Evolutionary conservation across 2,113 vertebrate genomes (phyloP), one percentile per base, ranked within the genome.

Genomic region (Oxyura jamaicensis): DNA sequence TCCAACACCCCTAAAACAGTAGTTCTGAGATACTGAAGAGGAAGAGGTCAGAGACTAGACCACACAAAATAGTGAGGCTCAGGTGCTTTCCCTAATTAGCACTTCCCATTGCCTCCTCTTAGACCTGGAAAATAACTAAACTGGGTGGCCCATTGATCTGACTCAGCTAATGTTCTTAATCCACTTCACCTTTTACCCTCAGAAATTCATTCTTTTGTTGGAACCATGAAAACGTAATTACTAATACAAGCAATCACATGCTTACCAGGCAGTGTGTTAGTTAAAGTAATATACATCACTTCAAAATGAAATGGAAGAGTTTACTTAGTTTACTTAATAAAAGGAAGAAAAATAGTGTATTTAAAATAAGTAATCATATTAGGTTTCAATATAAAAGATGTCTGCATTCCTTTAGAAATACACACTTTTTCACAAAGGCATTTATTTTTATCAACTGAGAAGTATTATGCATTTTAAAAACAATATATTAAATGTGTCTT

Each of bases 61-160:
- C 16, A 2, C 16, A 41, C 3, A 36, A 71, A 33, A 4, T 3
- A 56, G 1, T 1, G 0, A 13, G 14, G 1, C 3, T 42, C 6
- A 12, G 5, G 1, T 35, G 11, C 20, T 42, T 22, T 82, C 42
- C 42, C 6, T 60, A 91, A 86, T 78, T 13, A 78, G 4, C n/a
- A 74, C 9, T 67, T 62, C 6, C 33, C 8, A 15, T 46, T 29
- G 9, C 46, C 22, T 23, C 59, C 5, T 1, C 19, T 79, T 39
- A 75, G 69, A 78, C 74, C 29, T 84, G 63, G 23, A 83, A 31
- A 77, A 35, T 16, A 71, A 66, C 6, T 39, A 76, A 66, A 4
- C 5, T 74, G 10, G 31, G 25, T 63, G 21, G 19, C 41, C 46
- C 53, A 7, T 41, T 77, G 33, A 17, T 69, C 28, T 86, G 55